These are phyloP conservation scores for Kuschelorhynchus macadamiae DNA, from an alignment of 2,888 invertebrate species.

Conservation along the genomic window DNA sequence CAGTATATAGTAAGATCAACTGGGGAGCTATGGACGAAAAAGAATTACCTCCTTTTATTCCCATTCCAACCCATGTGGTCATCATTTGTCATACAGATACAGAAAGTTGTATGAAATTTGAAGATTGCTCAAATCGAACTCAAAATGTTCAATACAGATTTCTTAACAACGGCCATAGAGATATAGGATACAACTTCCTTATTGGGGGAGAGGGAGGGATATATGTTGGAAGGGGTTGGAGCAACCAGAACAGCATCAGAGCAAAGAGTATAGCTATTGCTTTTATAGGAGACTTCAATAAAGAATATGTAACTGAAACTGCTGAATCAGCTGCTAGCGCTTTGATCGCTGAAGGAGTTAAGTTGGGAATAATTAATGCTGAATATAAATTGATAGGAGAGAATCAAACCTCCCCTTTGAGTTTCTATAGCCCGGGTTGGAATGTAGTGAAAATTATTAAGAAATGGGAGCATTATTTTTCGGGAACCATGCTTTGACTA, in stretches of 20 bases:
- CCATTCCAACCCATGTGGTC: conserved; percentile 16
- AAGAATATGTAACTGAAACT: conserved; percentile 57
- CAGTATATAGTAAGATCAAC: conserved; percentile 30
- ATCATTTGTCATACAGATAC: conserved; percentile 42
- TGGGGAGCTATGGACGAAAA: conserved; percentile 36
- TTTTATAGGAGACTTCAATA: conserved; percentile 52
- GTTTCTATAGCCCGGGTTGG: conserved; percentile 70
- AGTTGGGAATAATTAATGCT: not conserved
- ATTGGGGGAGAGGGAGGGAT: conserved; percentile 73
- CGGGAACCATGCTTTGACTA: conserved; percentile 34
- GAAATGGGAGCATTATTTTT: conserved; percentile 69
- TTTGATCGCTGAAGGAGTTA: conserved; percentile 62
- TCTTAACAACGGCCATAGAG: conserved; percentile 51
- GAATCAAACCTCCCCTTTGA: conserved; percentile 68
- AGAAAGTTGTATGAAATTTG: conserved; percentile 22
- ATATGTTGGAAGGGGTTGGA: conserved; percentile 72
- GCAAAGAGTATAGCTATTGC: conserved; percentile 45
- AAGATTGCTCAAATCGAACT: conserved; percentile 14
- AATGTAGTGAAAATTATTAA: conserved; percentile 69
- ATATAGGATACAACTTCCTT: conserved; percentile 69
- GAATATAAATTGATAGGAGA: conserved; percentile 70
- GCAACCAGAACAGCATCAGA: conserved; percentile 17
- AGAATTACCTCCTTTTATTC: not conserved
- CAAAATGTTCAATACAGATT: conserved; percentile 24
- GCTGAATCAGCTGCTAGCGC: conserved; percentile 69